Evolutionary conservation across 1,140 invertebrate genomes (phyloP).

Genomic region (Dendroctonus valens): DNA sequence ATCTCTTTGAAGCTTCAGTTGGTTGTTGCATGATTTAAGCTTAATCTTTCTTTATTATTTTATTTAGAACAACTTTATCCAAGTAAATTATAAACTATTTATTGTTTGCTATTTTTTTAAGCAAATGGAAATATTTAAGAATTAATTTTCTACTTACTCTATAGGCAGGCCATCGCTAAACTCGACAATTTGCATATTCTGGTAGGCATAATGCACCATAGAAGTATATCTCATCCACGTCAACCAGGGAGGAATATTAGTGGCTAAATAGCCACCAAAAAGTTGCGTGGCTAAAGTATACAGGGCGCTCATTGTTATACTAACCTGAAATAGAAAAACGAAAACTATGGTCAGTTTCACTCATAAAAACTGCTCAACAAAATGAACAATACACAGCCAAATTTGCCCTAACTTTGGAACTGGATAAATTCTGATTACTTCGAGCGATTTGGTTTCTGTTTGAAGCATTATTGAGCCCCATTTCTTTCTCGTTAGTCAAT

Average conservation of each 20-base stretch:
- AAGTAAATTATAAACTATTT: too few species aligned
- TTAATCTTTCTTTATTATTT: too few species aligned
- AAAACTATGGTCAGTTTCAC: neutral
- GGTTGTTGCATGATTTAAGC: too few species aligned
- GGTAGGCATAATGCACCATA: constrained; percentile 83
- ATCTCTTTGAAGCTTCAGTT: too few species aligned
- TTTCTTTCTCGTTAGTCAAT: neutral
- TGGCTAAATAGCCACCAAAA: constrained; percentile 78
- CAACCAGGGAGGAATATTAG: constrained; percentile 75
- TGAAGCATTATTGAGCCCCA: too few species aligned
- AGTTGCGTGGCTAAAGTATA: constrained; percentile 80
- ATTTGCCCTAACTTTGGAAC: too few species aligned
- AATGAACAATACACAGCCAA: too few species aligned
- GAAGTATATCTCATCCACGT: constrained; percentile 76
- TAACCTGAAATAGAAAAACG: constrained; percentile 43
- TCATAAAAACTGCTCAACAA: neutral
- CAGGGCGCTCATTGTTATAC: constrained; percentile 76
- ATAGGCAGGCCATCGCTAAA: constrained; percentile 71
- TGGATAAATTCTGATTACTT: too few species aligned
- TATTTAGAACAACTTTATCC: too few species aligned
- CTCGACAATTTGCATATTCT: constrained; percentile 84
- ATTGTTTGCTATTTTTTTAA: too few species aligned
- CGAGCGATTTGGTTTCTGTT: too few species aligned
- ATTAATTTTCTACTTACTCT: constrained; percentile 55
- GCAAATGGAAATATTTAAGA: too few species aligned